Percentiles rank a stretch among this genome's conserved stretches.
Evolutionary conservation across 2,888 invertebrate genomes (phyloP).

Genomic region (Rotaria sp.): DNA sequence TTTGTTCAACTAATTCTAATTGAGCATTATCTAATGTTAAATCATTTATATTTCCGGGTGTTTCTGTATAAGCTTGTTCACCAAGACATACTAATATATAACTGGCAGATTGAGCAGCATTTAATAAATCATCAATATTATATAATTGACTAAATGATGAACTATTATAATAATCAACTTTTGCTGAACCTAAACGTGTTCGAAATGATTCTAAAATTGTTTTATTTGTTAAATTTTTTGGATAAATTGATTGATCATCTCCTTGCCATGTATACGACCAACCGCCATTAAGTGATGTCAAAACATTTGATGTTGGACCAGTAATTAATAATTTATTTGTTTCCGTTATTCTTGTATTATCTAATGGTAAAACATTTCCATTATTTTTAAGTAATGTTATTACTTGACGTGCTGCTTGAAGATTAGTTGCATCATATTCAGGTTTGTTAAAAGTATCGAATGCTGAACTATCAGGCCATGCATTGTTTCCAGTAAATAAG

Average conservation of each 20-base stretch:
- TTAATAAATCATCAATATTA: background rate
- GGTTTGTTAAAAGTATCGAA: background rate
- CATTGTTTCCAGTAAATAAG: background rate
- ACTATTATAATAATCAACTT: slow-evolving; percentile 29
- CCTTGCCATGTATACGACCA: slow-evolving; percentile 37
- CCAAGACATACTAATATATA: slow-evolving; percentile 21
- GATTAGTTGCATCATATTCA: slow-evolving; percentile 15
- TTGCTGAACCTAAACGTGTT: background rate
- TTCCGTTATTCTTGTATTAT: background rate
- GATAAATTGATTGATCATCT: background rate
- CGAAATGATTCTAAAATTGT: background rate
- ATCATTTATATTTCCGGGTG: slow-evolving; percentile 31
- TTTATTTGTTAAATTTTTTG: background rate
- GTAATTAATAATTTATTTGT: slow-evolving; percentile 22
- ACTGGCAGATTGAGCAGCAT: background rate
- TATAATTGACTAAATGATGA: slow-evolving; percentile 27
- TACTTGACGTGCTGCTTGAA: slow-evolving; percentile 26
- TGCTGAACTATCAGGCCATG: background rate
- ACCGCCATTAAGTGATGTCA: slow-evolving; percentile 31
- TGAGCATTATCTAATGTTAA: slow-evolving; percentile 30
- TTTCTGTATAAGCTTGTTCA: slow-evolving; percentile 32
- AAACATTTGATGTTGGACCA: slow-evolving; percentile 28
- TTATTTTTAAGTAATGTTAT: slow-evolving; percentile 32
- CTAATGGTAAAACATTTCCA: background rate
- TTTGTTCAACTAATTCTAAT: background rate